A percentile compares a stretch with the other conserved stretches of the same genome.
These are phyloP conservation scores for Psittacus erithacus DNA, from an alignment of 2,113 vertebrate species.

Conservation along the genomic window DNA sequence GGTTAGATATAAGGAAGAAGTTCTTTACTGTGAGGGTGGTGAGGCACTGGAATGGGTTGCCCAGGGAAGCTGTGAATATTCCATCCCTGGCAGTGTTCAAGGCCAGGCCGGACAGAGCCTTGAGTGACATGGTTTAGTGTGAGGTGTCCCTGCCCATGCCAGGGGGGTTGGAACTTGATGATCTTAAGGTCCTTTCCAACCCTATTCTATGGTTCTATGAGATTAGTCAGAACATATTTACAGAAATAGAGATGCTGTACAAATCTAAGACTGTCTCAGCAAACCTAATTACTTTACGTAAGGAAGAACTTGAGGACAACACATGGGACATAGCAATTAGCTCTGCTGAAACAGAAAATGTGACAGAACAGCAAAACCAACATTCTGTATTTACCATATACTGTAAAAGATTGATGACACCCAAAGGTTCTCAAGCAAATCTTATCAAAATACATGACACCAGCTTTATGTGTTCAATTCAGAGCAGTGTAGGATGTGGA, in stretches of 20 bases:
- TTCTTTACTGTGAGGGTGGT: too few relatives aligned
- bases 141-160: too few relatives aligned
- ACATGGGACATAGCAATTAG: neutral
- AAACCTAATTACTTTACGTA: neutral
- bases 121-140: too few relatives aligned
- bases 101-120: too few relatives aligned
- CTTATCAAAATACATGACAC: neutral
- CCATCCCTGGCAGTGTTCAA: too few relatives aligned
- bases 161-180: too few relatives aligned
- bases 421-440: neutral
- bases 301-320: neutral
- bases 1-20: too few relatives aligned
- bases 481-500: neutral
- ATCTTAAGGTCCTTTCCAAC: too few relatives aligned
- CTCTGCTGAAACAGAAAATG: neutral
- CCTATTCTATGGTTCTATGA: too few relatives aligned
- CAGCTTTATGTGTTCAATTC: neutral
- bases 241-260: neutral
- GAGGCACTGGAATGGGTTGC: too few relatives aligned
- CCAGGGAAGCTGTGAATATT: too few relatives aligned
- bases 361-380: neutral
- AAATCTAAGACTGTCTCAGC: neutral
- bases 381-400: neutral
- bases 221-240: neutral
- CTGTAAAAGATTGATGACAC: neutral